Percentiles rank a stretch among this genome's conserved stretches.
Evolutionary conservation across 1,140 invertebrate genomes (phyloP).

Genomic region (Trachymyrmex septentrionalis): DNA sequence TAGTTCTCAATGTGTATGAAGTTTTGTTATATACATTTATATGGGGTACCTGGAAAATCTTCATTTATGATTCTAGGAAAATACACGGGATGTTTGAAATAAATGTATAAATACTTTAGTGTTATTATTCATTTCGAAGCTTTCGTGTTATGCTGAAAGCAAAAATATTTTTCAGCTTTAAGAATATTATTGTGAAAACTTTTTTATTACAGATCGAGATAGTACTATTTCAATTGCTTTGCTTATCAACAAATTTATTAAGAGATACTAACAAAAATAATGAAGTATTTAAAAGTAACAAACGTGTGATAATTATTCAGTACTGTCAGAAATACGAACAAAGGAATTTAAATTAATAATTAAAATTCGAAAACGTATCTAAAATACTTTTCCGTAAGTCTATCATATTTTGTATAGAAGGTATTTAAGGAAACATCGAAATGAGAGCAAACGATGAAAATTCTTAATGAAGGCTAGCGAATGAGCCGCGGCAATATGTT

Average conservation of each 20-base stretch:
- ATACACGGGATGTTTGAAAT: background rate
- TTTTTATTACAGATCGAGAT: too few relatives aligned
- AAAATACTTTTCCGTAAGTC: background rate
- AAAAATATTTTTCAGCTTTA: too few relatives aligned
- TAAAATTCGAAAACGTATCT: too few relatives aligned
- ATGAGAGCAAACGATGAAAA: constrained; percentile 27
- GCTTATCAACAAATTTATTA: too few relatives aligned
- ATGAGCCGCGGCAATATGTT: constrained; percentile 51
- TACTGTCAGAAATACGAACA: background rate
- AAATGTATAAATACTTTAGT: background rate
- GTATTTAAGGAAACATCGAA: constrained; percentile 1
- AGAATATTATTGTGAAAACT: too few relatives aligned
- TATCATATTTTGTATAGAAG: background rate
- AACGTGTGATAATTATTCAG: background rate
- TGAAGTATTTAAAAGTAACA: too few relatives aligned
- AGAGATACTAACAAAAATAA: too few relatives aligned
- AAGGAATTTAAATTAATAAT: constrained; percentile 1
- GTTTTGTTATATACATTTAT: constrained; percentile 29
- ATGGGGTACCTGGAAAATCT: background rate
- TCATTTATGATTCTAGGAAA: constrained; percentile 15
- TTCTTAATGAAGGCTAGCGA: constrained; percentile 57
- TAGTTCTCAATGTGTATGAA: constrained; percentile 35
- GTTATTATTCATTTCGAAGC: background rate
- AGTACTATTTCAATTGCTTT: too few relatives aligned
- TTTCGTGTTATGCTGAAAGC: too few relatives aligned